Evolutionary conservation across 1,140 invertebrate species (phyloP), one percentile per base, ranked within the genome.

Genomic region (Drosophila kanapiae): DNA sequence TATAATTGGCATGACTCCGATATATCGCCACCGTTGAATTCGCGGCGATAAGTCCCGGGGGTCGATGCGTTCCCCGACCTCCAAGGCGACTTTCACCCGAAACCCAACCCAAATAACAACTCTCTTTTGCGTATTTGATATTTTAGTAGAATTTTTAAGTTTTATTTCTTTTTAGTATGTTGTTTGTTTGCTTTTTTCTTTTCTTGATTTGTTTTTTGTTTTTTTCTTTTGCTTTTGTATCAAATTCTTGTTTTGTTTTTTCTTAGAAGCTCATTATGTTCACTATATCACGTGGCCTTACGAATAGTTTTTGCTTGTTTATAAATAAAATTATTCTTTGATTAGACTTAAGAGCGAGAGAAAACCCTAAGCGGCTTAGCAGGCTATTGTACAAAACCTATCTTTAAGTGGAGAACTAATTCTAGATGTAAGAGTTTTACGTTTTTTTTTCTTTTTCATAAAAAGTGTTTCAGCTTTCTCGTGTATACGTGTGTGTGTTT

Each of bases 251-350:
- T 79, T 70, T 72, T 65, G 42, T 75, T 82, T 54, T 54, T 69
- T 75, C 84, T 88, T 88, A 87, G 80, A 88, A 72, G 68, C 85
- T 88, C 74, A 90, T 88, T 88, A 88, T 90, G 85, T 75, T 88
- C 47, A 81, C 84, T 88, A 88, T 88, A 88, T 88, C 84, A 88
- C 84, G 85, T 88, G 85, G 85, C 69, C 84, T 88, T 88, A 88
- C 43, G 69, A 88, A 58, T 86, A 86, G 56, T 43, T 62, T 67
- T 51, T 51, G 56, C 65, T 78, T 51, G 18, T 62, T 56, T 75
- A 56, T 72, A 62, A 63, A 59, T 75, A 63, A 56, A 74, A 54
- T 63, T 68, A 75, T 70, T 65, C 62, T 83, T 83, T 76, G 45
- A 56, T 79, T 83, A 67, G 51, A 63, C 59, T 75, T 78, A 78